Conservation (phyloP, 2,113 vertebrate genomes). For the Limanda limanda region DNA sequence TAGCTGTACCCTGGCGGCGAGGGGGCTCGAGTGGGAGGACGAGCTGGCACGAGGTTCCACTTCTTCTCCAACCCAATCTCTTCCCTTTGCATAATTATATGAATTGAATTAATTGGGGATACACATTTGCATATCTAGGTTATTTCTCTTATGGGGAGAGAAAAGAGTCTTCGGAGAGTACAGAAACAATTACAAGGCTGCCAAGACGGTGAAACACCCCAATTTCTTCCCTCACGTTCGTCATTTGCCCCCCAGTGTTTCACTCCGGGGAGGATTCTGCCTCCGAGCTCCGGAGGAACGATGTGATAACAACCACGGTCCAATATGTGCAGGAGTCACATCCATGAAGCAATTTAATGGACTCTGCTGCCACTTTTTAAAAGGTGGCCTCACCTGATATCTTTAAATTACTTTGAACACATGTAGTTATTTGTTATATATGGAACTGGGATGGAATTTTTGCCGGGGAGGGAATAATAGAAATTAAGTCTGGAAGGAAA, state of each 20-base stretch:
- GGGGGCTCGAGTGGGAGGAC: constrained; percentile 46
- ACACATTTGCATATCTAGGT: constrained; percentile 76
- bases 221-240: constrained; percentile 35
- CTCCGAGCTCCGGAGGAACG: constrained; percentile 42
- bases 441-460: neutral
- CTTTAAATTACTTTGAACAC: constrained; percentile 58
- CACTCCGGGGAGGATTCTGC: constrained; percentile 52
- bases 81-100: constrained; percentile 76
- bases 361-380: constrained; percentile 33
- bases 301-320: constrained; percentile 49
- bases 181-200: constrained; percentile 76
- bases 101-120: constrained; percentile 75
- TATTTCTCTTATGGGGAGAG: constrained; percentile 67
- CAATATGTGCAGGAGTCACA: constrained; percentile 53
- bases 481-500: constrained; percentile 48
- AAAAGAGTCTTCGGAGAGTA: constrained; percentile 70
- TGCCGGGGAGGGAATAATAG: constrained; percentile 9
- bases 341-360: constrained; percentile 63
- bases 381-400: constrained; percentile 35
- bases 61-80: constrained; percentile 62
- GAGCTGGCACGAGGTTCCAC: constrained; percentile 56
- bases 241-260: constrained; percentile 35
- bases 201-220: constrained; percentile 63
- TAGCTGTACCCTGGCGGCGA: constrained; percentile 61
- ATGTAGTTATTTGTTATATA: constrained; percentile 29